Conservation (phyloP, 2,113 vertebrate species). For the Willisornis vidua region DNA sequence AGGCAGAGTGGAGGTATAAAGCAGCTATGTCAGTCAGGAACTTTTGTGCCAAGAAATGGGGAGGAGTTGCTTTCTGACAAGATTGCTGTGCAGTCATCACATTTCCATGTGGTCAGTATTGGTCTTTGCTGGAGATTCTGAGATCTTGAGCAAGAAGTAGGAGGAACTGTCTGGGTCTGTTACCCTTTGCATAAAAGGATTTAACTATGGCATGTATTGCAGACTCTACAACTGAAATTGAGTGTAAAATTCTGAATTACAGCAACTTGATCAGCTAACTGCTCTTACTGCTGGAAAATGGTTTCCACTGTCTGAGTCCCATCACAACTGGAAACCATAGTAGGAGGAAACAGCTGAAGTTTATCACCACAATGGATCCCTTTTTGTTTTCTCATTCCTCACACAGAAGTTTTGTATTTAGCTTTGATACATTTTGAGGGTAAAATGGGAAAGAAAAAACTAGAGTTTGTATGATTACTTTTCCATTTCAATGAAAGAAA, state of each 20-base stretch:
- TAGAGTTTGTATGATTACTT: neutral
- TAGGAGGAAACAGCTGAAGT: neutral
- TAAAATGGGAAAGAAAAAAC: neutral
- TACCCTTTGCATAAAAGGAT: neutral
- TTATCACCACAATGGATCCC: neutral
- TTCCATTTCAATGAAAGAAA: neutral
- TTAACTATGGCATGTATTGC: neutral
- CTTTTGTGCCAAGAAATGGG: neutral
- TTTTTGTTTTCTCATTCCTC: neutral
- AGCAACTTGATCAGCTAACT: neutral
- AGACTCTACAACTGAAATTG: neutral
- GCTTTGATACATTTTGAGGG: neutral
- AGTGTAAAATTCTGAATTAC: slow-evolving; percentile 7
- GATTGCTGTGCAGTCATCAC: neutral
- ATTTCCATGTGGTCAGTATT: neutral
- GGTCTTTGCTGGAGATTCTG: neutral
- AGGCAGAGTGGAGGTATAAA: neutral
- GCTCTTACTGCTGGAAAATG: neutral
- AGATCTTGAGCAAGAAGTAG: neutral
- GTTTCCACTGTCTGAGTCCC: neutral
- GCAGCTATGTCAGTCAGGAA: neutral
- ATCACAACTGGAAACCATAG: neutral
- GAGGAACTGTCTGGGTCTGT: neutral
- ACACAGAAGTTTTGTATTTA: neutral
- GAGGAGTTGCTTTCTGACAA: neutral